These are phyloP conservation scores for Eucidaris tribuloides DNA, from an alignment of 35 echinoderm and acorn worm genomes.

Conservation along the genomic window DNA sequence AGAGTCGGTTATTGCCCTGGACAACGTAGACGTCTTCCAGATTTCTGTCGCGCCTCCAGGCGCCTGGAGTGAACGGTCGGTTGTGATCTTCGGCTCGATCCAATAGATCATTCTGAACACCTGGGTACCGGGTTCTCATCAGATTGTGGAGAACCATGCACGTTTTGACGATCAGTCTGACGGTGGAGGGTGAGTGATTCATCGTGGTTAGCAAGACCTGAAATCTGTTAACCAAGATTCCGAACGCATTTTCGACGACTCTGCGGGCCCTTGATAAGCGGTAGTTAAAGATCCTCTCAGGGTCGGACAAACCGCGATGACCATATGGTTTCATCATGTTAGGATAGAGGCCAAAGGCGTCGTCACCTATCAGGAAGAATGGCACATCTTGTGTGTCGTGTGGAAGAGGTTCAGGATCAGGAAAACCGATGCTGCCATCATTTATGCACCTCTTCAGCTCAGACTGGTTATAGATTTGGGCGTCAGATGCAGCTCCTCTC, in stretches of 20 bases:
- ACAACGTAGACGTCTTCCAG: not conserved
- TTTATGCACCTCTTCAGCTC: not conserved
- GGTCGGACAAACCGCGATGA: not conserved
- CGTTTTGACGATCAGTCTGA: not conserved
- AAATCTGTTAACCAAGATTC: slow-evolving; percentile 29
- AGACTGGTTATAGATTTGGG: slow-evolving; percentile 5
- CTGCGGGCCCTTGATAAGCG: not conserved
- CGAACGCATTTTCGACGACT: slow-evolving; percentile 69
- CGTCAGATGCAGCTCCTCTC: not conserved
- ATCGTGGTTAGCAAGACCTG: slow-evolving; percentile 13
- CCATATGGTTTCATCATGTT: slow-evolving; percentile 47
- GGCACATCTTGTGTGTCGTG: slow-evolving; percentile 9
- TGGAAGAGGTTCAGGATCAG: slow-evolving; percentile 16
- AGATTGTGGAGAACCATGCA: slow-evolving; percentile 42
- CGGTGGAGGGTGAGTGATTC: not conserved
- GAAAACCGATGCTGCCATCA: slow-evolving; percentile 26
- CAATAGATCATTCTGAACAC: not conserved
- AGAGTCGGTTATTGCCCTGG: not conserved
- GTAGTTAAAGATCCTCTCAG: slow-evolving; percentile 18
- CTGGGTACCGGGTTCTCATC: slow-evolving; percentile 40
- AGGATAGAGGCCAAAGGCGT: not conserved
- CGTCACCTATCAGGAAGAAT: slow-evolving; percentile 5
- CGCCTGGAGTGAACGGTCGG: not conserved
- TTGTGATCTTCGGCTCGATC: not conserved
- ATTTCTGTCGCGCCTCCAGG: not conserved